phyloP scores from a whole-genome alignment of 2,113 vertebrate genomes.

The Poicephalus gulielmi region DNA sequence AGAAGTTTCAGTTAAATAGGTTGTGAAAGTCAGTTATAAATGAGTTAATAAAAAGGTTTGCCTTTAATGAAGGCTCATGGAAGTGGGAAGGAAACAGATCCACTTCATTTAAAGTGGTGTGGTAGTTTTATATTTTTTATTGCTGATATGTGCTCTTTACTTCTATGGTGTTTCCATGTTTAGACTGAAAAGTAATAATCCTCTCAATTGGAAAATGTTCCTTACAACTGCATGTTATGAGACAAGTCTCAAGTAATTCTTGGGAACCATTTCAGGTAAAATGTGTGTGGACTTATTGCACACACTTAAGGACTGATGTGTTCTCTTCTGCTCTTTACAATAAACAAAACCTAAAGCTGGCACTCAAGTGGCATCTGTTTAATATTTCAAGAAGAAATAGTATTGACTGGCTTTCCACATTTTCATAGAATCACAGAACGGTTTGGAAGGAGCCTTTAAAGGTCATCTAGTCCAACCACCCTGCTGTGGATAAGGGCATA shows the following conservation, averaged over 20 bases:
- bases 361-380: neutral
- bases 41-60: neutral
- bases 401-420: neutral
- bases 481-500: neutral
- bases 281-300: neutral
- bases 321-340: neutral
- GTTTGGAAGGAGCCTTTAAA: neutral
- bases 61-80: rapidly evolving
- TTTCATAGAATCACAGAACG: neutral
- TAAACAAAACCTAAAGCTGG: neutral
- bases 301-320: rapidly evolving
- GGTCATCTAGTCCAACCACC: neutral
- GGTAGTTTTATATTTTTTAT: neutral
- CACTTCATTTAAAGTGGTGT: neutral
- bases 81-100: neutral
- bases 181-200: neutral
- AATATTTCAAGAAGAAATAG: neutral
- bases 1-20: neutral
- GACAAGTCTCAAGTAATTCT: neutral
- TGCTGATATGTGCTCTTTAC: neutral
- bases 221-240: neutral
- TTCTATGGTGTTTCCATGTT: neutral
- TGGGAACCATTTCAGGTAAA: neutral
- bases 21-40: neutral
- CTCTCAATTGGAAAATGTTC: neutral